Base-by-base conservation (phyloP, 2,888 invertebrate genomes). In the Polymixis lichenea region DNA sequence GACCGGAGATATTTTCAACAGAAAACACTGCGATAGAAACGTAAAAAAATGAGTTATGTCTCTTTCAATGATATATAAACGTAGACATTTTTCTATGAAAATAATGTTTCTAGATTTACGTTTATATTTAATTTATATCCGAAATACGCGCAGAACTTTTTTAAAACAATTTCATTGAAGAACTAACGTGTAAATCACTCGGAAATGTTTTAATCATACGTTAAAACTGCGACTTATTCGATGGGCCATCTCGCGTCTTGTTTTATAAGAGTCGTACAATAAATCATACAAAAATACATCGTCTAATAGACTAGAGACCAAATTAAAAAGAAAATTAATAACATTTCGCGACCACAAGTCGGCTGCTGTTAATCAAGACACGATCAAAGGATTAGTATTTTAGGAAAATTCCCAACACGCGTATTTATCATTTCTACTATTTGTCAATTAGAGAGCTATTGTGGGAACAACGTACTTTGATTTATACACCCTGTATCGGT, bases 341-440 rank as follows among this genome's bases (percentile, higher is more conserved):
- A 92, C 92, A 92, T 94, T 95, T 94, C 93, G 93, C 94, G 92
- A 91, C 89, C 89, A 90, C 90, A 92, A 91, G 93, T 92, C 93
- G 90, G 90, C 89, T 88, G 94, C 91, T 92, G 95, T 96, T 96
- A 94, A 96, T 96, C 96, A 95, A 94, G 90, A 79, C 89, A 91
- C 92, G 96, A 96, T 96, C 96, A 96, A 96, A 96, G 96, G 91
- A 89, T 89, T 77, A 62, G 88, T 96, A 96, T 96, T 96, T 96
- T 92, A 85, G 94, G 95, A 95, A 92, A 93, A 93, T 95, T 94
- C 94, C 92, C 94, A 92, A 91, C 93, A 92, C 90, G 89, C 92
- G 94, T 95, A 96, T 96, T 95, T 94, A 96, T 96, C 96, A 96
- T 96, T 95, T 94, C 93, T 91, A 95, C 96, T 96, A 96, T 96